Evolutionary conservation across 2,888 invertebrate genomes (phyloP).

Genomic region (Ennomos fuscantarius): DNA sequence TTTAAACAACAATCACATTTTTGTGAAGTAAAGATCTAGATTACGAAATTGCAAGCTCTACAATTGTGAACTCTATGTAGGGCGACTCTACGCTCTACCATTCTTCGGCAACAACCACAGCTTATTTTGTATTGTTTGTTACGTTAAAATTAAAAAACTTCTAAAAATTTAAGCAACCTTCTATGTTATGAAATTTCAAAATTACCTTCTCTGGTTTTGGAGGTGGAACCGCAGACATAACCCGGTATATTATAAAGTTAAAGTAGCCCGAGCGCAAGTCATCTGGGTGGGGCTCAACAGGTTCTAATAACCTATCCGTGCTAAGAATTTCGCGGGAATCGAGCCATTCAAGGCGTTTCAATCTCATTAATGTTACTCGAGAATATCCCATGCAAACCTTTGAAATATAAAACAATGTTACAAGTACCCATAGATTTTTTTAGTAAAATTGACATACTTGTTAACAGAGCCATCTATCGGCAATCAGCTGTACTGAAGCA

Average conservation of each 20-base stretch:
- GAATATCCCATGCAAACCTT: constrained; percentile 81
- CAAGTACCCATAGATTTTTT: too few species aligned
- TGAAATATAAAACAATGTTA: constrained; percentile 2
- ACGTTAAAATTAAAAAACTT: too few species aligned
- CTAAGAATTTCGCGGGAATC: constrained; percentile 77
- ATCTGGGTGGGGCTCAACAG: constrained; percentile 64
- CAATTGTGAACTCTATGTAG: too few species aligned
- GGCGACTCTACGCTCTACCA: too few species aligned
- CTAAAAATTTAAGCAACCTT: too few species aligned
- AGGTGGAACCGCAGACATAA: constrained; percentile 82
- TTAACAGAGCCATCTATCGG: constrained; percentile 54
- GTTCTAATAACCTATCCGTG: constrained; percentile 54
- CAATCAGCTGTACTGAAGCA: constrained; percentile 8
- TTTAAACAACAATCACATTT: too few species aligned
- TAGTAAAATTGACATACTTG: constrained; percentile 9
- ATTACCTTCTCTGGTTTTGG: constrained; percentile 79
- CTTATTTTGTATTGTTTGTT: too few species aligned
- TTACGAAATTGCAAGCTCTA: too few species aligned
- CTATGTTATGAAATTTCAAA: too few species aligned
- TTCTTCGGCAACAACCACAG: too few species aligned
- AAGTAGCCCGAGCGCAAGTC: constrained; percentile 71
- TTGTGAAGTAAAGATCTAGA: too few species aligned
- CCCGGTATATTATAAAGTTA: constrained; percentile 75
- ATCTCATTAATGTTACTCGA: constrained; percentile 59
- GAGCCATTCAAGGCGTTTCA: constrained; percentile 77